Conservation (phyloP, 2,113 vertebrate species). For the Thamnaconus septentrionalis region DNA sequence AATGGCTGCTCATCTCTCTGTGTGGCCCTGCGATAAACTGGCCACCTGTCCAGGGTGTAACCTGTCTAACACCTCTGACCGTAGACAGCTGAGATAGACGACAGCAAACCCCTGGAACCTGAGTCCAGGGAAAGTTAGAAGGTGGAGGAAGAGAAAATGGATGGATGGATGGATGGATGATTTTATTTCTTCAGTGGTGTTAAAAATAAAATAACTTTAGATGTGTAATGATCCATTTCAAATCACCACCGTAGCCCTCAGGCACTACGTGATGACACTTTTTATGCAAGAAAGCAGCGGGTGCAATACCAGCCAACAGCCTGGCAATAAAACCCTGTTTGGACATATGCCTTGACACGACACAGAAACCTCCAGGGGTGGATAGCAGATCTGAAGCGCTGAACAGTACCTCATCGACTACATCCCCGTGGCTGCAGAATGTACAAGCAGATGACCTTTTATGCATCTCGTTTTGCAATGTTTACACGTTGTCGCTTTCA, state of each 20-base stretch:
- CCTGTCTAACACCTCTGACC: too few species aligned
- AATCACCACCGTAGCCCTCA: not conserved
- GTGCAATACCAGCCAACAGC: conserved; percentile 2
- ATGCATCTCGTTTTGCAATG: not conserved
- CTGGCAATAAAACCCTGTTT: conserved; percentile 5
- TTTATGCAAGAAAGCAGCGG: not conserved
- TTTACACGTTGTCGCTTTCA: not conserved
- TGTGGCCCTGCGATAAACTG: too few species aligned
- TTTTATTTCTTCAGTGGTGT: too few species aligned
- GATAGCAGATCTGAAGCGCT: conserved; percentile 6
- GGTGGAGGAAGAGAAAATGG: too few species aligned
- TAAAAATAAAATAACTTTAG: too few species aligned
- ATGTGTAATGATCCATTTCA: too few species aligned
- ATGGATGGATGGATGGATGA: too few species aligned
- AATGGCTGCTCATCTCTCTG: too few species aligned
- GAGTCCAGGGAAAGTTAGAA: too few species aligned
- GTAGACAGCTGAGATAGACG: too few species aligned
- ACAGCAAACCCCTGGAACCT: too few species aligned
- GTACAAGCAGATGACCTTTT: not conserved
- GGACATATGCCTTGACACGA: not conserved
- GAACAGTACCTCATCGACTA: conserved; percentile 1
- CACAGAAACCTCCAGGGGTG: conserved; percentile 13
- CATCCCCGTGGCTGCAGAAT: not conserved
- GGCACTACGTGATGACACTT: not conserved
- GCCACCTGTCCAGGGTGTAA: too few species aligned